A percentile compares a stretch with the other conserved stretches of the same genome.
Conservation (phyloP, 2,888 invertebrate genomes). For the Drosophila phalerata region DNA sequence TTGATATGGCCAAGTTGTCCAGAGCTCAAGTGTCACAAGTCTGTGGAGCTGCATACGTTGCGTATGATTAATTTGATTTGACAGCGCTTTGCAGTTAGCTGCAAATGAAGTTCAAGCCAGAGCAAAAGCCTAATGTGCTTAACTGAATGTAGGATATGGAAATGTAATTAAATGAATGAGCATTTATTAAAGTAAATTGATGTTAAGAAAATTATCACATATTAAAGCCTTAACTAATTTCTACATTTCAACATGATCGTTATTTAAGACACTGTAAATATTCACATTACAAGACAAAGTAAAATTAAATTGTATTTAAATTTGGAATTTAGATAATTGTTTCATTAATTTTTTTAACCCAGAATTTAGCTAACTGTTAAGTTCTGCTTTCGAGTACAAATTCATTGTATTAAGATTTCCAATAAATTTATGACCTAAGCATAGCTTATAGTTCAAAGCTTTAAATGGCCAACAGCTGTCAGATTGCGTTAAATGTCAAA, state of each 20-base stretch:
- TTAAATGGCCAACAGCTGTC: slow-evolving; percentile 32
- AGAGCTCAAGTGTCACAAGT: slow-evolving; percentile 7
- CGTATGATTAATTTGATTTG: slow-evolving; percentile 57
- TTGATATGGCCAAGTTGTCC: slow-evolving; percentile 39
- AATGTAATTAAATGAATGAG: background rate
- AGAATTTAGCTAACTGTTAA: background rate
- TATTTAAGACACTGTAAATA: too few species aligned
- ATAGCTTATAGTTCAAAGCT: slow-evolving; percentile 16
- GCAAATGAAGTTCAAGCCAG: background rate
- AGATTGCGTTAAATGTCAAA: slow-evolving; percentile 37
- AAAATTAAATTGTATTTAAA: too few species aligned
- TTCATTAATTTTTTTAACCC: background rate
- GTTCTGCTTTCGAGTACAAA: too few species aligned
- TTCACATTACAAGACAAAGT: too few species aligned
- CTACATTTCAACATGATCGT: too few species aligned
- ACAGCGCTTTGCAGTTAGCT: background rate
- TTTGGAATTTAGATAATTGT: background rate
- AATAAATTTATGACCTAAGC: background rate
- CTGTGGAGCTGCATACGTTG: slow-evolving; percentile 34
- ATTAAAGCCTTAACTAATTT: too few species aligned
- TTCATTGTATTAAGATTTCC: slow-evolving; percentile 1
- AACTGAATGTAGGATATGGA: background rate
- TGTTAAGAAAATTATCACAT: too few species aligned
- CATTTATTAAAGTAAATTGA: background rate
- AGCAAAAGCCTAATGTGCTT: background rate